phyloP scores from a whole-genome alignment of 1,140 invertebrate species.

The Oncopodura yosiiana region DNA sequence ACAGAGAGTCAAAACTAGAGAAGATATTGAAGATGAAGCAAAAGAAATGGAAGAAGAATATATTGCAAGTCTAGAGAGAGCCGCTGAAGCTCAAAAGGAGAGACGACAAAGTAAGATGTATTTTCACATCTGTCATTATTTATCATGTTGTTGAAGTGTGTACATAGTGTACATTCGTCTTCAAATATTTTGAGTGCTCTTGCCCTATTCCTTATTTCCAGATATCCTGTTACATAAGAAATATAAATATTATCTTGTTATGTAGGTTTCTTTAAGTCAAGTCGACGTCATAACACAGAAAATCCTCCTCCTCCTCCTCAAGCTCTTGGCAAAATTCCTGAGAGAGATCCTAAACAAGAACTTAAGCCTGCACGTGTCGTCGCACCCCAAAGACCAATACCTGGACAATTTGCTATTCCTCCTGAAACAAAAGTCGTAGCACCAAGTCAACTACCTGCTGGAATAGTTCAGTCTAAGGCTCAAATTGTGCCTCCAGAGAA shows the following conservation, averaged over 20 bases:
- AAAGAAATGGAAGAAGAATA: conserved; percentile 29
- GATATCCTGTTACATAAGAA: no score
- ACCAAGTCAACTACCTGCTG: no score
- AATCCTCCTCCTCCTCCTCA: neutral
- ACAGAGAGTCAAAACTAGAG: conserved; percentile 11
- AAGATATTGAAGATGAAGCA: conserved; percentile 23
- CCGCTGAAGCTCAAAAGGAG: neutral
- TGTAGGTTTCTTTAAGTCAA: no score
- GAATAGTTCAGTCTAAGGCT: no score
- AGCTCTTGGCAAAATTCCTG: no score
- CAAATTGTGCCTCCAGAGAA: no score
- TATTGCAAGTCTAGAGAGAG: conserved; percentile 28
- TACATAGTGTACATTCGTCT: neutral
- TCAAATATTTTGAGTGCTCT: neutral
- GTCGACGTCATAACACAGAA: no score
- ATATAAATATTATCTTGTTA: no score
- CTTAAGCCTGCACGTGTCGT: no score
- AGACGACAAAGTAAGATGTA: neutral
- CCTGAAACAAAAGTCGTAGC: neutral
- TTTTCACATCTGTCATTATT: neutral
- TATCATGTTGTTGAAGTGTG: neutral
- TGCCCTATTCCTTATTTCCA: no score
- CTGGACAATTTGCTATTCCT: neutral
- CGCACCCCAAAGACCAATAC: neutral
- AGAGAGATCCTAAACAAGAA: no score